Evolutionary conservation across 2,113 vertebrate species (phyloP).

Genomic region (Diadophis punctatus): DNA sequence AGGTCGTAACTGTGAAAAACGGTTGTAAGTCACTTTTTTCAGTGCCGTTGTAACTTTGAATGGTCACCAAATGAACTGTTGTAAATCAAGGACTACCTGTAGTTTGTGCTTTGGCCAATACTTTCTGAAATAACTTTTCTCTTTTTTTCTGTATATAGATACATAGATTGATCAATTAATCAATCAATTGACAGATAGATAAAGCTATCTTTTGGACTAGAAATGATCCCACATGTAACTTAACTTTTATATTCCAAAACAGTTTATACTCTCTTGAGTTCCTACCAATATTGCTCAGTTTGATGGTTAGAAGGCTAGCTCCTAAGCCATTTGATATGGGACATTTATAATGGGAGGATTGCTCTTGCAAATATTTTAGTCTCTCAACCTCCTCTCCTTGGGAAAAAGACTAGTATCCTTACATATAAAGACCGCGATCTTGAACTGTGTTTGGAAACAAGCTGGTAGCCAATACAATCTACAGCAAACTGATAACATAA

Average conservation of each 20-base stretch:
- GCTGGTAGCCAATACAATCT: neutral
- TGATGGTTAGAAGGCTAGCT: neutral
- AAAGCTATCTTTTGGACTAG: neutral
- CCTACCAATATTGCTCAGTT: neutral
- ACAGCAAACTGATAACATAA: neutral
- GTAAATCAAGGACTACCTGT: neutral
- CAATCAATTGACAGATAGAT: neutral
- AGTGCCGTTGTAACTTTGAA: neutral
- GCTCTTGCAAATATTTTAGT: neutral
- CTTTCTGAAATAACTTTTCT: neutral
- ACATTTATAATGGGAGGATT: neutral
- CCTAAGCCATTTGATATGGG: neutral
- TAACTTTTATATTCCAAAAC: neutral
- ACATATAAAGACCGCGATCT: neutral
- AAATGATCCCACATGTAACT: neutral
- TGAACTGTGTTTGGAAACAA: neutral
- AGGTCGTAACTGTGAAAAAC: neutral
- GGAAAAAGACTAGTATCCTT: neutral
- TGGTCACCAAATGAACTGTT: neutral
- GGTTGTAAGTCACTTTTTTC: neutral
- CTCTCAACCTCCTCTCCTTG: neutral
- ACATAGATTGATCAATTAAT: neutral
- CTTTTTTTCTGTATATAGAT: conserved; percentile 37
- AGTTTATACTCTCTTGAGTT: neutral
- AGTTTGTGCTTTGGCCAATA: conserved; percentile 3